phyloP scores from a whole-genome alignment of 2,797 vertebrate species.

The Heterohyrax brucei region DNA sequence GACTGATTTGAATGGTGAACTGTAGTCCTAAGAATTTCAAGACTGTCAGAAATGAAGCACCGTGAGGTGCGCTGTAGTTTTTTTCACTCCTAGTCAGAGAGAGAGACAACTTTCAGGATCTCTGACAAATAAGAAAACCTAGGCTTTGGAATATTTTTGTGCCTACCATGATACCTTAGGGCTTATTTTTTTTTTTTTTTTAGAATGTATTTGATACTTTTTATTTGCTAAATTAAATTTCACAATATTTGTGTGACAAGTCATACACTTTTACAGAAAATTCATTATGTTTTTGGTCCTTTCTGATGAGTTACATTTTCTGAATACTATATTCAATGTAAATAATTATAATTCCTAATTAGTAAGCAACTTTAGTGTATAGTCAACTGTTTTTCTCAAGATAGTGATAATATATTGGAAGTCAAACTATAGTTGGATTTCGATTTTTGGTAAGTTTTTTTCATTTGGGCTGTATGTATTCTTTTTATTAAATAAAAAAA shows the following conservation, averaged over 20 bases:
- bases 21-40: background rate
- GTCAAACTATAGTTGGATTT: constrained; percentile 21
- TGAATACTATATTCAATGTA: constrained; percentile 53
- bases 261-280: constrained; percentile 51
- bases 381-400: constrained; percentile 38
- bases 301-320: constrained; percentile 65
- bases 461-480: too few relatives aligned
- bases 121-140: background rate
- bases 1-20: constrained; percentile 38
- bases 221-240: constrained; percentile 66
- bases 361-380: constrained; percentile 43
- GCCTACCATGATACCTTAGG: background rate
- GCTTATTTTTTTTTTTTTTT: background rate
- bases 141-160: background rate
- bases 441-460: constrained; percentile 41
- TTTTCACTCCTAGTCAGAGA: background rate
- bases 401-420: constrained; percentile 27
- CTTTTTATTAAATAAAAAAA: too few relatives aligned
- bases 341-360: constrained; percentile 66
- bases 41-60: background rate
- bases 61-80: background rate
- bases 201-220: background rate
- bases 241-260: constrained; percentile 67
- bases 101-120: background rate
- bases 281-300: constrained; percentile 70